Conservation (phyloP, 2,113 vertebrate genomes). For the Microcebus murinus region DNA sequence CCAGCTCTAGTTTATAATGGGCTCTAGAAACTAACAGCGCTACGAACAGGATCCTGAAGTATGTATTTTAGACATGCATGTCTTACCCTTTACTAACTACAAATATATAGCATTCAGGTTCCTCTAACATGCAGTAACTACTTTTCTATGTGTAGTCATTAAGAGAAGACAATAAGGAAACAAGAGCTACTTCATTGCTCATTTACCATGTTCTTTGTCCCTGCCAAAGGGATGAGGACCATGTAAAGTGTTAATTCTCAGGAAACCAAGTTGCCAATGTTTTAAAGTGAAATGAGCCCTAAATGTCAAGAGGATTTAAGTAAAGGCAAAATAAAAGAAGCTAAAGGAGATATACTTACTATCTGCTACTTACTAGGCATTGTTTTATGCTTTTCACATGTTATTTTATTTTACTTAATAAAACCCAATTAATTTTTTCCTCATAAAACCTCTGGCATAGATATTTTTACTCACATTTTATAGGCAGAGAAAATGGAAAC, state of each 20-base stretch:
- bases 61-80: not conserved
- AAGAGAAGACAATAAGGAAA: constrained; percentile 14
- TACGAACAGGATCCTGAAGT: not conserved
- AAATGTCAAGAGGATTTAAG: not conserved
- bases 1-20: not conserved
- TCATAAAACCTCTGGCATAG: not conserved
- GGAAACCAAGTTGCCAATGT: not conserved
- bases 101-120: not conserved
- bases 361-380: not conserved
- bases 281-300: not conserved
- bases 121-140: not conserved
- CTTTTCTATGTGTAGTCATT: not conserved
- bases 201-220: not conserved
- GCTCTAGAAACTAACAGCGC: not conserved
- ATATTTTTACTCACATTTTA: not conserved
- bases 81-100: not conserved
- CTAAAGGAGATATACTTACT: not conserved
- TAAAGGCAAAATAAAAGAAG: not conserved
- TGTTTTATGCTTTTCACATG: not conserved
- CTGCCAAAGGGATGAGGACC: not conserved
- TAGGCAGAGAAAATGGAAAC: not conserved
- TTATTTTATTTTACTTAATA: not conserved
- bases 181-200: not conserved
- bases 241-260: not conserved
- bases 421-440: not conserved